Conservation (phyloP, 2,797 vertebrate species). For the Peromyscus melanophrys region DNA sequence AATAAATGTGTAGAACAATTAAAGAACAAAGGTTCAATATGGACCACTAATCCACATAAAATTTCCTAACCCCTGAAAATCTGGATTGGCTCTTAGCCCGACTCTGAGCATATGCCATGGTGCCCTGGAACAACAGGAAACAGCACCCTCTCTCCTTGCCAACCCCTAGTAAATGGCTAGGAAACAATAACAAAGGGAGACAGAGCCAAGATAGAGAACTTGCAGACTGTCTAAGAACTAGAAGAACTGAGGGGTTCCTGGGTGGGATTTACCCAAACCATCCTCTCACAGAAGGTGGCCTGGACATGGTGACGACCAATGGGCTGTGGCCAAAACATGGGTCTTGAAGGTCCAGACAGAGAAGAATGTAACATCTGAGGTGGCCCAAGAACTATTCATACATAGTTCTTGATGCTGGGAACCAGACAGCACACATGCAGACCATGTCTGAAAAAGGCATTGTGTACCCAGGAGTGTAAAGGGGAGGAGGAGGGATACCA, state of each 20-base stretch:
- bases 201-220: constrained; percentile 5
- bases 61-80: constrained; percentile 68
- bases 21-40: constrained; percentile 65
- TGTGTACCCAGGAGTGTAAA: not conserved
- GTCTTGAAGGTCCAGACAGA: not conserved
- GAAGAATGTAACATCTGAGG: not conserved
- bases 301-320: not conserved
- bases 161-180: constrained; percentile 6
- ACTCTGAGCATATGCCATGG: constrained; percentile 43
- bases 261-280: constrained; percentile 17
- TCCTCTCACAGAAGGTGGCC: not conserved
- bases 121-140: constrained; percentile 48
- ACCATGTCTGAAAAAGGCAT: not conserved
- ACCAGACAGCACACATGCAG: not conserved
- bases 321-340: not conserved
- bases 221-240: not conserved
- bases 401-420: not conserved
- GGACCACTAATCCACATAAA: constrained; percentile 68
- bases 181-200: constrained; percentile 48
- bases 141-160: constrained; percentile 25
- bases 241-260: not conserved
- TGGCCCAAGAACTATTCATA: not conserved
- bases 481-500: not conserved
- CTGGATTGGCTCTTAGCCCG: constrained; percentile 23
- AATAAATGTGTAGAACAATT: constrained; percentile 48